A percentile compares a stretch with the other conserved stretches of the same genome.
Evolutionary conservation across 2,888 invertebrate species (phyloP).

Genomic region (Exephanes ischioxanthus): DNA sequence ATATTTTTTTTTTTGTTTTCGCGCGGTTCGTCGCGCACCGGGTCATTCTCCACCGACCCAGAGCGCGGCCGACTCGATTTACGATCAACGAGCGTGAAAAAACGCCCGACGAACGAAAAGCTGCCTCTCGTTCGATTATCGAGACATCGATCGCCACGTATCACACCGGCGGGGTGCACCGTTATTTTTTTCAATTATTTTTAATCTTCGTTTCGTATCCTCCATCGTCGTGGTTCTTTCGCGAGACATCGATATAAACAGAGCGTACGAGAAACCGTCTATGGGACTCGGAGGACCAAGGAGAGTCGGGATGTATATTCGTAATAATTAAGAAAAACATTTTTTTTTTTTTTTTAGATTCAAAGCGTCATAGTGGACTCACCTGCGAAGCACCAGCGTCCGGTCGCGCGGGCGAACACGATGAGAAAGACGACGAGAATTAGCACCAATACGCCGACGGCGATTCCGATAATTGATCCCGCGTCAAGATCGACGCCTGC

Average conservation of each 20-base stretch:
- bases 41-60: background rate
- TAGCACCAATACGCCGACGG: slow-evolving; percentile 89
- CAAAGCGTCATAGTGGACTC: slow-evolving; percentile 84
- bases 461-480: slow-evolving; percentile 92
- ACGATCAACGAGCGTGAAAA: too few relatives aligned
- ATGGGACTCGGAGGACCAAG: slow-evolving; percentile 31
- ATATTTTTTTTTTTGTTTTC: background rate
- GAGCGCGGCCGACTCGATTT: too few relatives aligned
- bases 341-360: background rate
- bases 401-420: slow-evolving; percentile 92
- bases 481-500: slow-evolving; percentile 90
- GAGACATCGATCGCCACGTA: too few relatives aligned
- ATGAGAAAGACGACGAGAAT: slow-evolving; percentile 88
- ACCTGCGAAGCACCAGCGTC: slow-evolving; percentile 96
- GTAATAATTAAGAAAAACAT: slow-evolving; percentile 2
- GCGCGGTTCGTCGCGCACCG: slow-evolving; percentile 8
- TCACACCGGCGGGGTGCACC: too few relatives aligned
- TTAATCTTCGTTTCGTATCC: slow-evolving; percentile 6
- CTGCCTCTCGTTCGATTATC: too few relatives aligned
- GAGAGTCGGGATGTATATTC: slow-evolving; percentile 8
- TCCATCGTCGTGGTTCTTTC: background rate
- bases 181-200: background rate
- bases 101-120: too few relatives aligned
- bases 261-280: slow-evolving; percentile 63
- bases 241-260: slow-evolving; percentile 35